phyloP scores from a whole-genome alignment of 2,888 invertebrate genomes.

The Stenichneumon culpator region DNA sequence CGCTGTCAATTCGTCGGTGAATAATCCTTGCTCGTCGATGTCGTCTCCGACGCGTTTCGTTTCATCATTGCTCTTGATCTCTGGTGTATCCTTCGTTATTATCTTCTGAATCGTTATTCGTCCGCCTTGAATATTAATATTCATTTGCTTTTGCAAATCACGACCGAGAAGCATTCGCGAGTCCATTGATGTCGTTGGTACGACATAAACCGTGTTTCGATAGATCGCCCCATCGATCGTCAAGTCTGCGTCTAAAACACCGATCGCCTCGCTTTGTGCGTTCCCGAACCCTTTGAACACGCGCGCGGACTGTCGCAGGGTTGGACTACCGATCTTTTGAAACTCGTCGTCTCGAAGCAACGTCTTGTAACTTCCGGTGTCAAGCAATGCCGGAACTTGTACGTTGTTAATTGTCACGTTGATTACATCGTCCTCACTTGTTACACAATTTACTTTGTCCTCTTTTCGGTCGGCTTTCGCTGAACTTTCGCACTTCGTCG shows the following conservation, averaged over 20 bases:
- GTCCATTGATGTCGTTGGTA: constrained; percentile 45
- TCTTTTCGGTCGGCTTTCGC: not conserved
- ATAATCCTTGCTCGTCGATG: not conserved
- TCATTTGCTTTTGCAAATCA: constrained; percentile 35
- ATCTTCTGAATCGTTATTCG: constrained; percentile 18
- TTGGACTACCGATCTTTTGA: constrained; percentile 51
- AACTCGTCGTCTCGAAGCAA: constrained; percentile 51
- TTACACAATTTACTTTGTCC: constrained; percentile 12
- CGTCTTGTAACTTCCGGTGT: constrained; percentile 57
- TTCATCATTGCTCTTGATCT: no score
- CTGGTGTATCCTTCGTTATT: not conserved
- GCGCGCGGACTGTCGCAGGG: constrained; percentile 14
- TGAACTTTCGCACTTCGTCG: constrained; percentile 35
- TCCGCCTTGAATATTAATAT: constrained; percentile 30
- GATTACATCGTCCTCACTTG: not conserved
- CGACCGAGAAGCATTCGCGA: constrained; percentile 32
- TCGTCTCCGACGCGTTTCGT: no score
- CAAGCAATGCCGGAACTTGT: constrained; percentile 56
- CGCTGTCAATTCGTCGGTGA: not conserved
- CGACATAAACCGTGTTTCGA: constrained; percentile 44
- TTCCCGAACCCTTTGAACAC: constrained; percentile 59
- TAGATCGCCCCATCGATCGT: constrained; percentile 26
- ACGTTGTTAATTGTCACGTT: constrained; percentile 24
- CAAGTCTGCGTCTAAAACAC: constrained; percentile 29
- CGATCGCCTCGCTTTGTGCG: constrained; percentile 31